These are phyloP conservation scores for Odontamblyopus lacepedii DNA, from an alignment of 2,797 vertebrate species.

Conservation along the genomic window DNA sequence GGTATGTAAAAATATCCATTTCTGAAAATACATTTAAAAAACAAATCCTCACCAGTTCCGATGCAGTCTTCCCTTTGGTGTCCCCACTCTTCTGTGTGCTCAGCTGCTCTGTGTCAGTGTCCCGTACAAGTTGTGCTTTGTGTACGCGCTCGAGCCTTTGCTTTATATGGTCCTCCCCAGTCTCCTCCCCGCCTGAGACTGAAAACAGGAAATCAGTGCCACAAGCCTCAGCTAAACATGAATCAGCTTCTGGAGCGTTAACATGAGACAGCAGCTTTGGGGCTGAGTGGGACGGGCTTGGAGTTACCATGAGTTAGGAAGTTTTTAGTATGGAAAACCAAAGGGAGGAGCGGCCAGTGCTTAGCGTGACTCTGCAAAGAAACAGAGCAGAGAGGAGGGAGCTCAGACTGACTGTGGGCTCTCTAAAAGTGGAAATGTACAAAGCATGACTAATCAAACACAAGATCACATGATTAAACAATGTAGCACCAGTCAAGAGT, in stretches of 20 bases:
- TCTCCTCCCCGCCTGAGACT: slow-evolving; percentile 55
- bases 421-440: slow-evolving; percentile 28
- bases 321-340: slow-evolving; percentile 23
- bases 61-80: slow-evolving; percentile 11
- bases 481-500: no score
- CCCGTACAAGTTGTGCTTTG: slow-evolving; percentile 21
- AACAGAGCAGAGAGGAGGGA: slow-evolving; percentile 37
- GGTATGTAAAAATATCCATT: background rate
- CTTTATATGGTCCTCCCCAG: slow-evolving; percentile 49
- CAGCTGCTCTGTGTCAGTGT: slow-evolving; percentile 21
- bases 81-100: background rate
- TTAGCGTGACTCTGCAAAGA: slow-evolving; percentile 56
- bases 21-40: background rate
- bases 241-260: slow-evolving; percentile 52
- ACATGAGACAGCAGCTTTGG: slow-evolving; percentile 60
- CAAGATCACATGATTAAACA: slow-evolving; percentile 21
- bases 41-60: slow-evolving; percentile 57
- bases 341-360: slow-evolving; percentile 19
- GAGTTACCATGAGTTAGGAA: slow-evolving; percentile 42
- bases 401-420: slow-evolving; percentile 41
- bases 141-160: background rate
- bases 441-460: slow-evolving; percentile 33
- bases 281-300: slow-evolving; percentile 33
- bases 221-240: slow-evolving; percentile 60
- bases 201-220: slow-evolving; percentile 68